Evolutionary conservation across 2,797 vertebrate species (phyloP), one percentile per base, ranked within the genome.

Genomic region (Sternotherus odoratus): DNA sequence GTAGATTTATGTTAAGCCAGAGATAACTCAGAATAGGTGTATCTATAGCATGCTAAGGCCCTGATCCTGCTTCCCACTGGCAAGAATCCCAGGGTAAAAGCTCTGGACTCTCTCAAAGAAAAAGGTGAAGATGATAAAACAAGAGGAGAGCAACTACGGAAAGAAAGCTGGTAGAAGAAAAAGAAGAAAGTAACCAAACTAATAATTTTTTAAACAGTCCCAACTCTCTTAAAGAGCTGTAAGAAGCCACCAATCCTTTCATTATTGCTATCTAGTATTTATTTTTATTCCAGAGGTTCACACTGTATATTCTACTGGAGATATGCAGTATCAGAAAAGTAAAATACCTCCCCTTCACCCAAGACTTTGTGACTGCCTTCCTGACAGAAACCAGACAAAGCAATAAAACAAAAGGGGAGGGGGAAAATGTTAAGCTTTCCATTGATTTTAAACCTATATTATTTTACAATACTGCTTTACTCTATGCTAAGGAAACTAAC

Each of bases 301-400:
- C 66, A 48, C 77, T 56, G 1, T 36, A 90, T 81, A 94, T 95
- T 91, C 85, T 85, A 21, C 63, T 91, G 81, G 87, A 92, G 43
- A 83, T 87, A 78, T 75, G 81, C 4, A 10, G 30, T 56, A 89
- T 83, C 77, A 89, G 87, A 96, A 90, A 85, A 81, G 89, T 77
- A 94, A 92, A 88, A 83, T 92, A 85, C 43, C 82, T 74, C 49
- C 85, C 91, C 82, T 89, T 92, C 66, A 49, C 66, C 69, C 90
- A 87, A 87, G 85, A 92, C 84, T 97, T 89, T 86, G 85, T 33
- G 79, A 91, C 28, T 19, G 82, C 26, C 91, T 84, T 82, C 69
- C 84, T 91, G 82, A 88, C 92, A 88, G 28, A 94, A 94, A 85
- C 72, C 96, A 97, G 95, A 97, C 96, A 97, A 98, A 98, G 96